phyloP scores from a whole-genome alignment of 2,113 vertebrate genomes.

The Phrynocephalus versicolor region DNA sequence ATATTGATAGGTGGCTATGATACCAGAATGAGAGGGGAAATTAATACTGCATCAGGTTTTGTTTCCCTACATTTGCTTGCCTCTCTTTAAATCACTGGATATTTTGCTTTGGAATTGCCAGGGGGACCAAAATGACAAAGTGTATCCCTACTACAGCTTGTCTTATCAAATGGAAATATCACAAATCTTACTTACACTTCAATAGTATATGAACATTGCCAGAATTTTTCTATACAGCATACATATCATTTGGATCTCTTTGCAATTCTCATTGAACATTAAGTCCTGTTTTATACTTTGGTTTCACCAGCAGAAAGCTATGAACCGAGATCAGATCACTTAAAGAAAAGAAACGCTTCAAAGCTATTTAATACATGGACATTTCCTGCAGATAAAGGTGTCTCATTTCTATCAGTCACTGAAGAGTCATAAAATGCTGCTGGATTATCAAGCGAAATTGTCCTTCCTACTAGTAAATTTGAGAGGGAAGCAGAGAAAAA shows the following conservation, averaged over 20 bases:
- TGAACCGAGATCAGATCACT: constrained; percentile 28
- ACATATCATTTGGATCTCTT: constrained; percentile 21
- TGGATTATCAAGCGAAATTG: constrained; percentile 13
- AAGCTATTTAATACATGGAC: constrained; percentile 31
- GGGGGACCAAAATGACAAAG: constrained; percentile 22
- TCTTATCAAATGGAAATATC: constrained; percentile 13
- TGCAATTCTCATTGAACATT: constrained; percentile 38
- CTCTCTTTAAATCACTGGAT: background rate
- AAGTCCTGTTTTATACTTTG: constrained; percentile 4
- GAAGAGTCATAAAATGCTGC: constrained; percentile 15
- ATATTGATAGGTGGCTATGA: background rate
- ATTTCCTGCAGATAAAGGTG: constrained; percentile 30
- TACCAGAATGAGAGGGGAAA: background rate
- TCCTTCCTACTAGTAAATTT: constrained; percentile 23
- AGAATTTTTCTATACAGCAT: background rate
- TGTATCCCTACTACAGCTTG: background rate
- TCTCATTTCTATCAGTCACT: constrained; percentile 26
- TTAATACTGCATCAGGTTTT: constrained; percentile 2
- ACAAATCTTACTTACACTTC: constrained; percentile 10
- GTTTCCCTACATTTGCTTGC: background rate
- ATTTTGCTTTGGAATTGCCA: constrained; percentile 8
- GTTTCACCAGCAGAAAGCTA: constrained; percentile 40
- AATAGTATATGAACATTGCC: constrained; percentile 7
- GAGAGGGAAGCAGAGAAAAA: background rate
- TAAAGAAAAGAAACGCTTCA: constrained; percentile 28